Evolutionary conservation across 2,797 vertebrate species (phyloP).

Genomic region (Dryobates pubescens): DNA sequence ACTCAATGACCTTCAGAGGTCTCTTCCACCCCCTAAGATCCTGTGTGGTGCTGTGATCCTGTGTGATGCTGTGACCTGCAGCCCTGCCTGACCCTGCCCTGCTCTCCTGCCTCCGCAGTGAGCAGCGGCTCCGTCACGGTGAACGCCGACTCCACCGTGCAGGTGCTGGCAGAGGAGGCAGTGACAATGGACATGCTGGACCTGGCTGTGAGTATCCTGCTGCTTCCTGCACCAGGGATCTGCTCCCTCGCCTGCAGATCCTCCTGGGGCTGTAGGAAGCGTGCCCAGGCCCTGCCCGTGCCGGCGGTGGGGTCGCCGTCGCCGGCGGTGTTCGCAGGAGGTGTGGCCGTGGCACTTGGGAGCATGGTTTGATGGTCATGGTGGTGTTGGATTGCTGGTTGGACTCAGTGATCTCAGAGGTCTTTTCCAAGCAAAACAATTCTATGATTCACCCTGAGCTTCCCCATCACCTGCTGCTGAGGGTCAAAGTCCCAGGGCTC

Average conservation of each 20-base stretch:
- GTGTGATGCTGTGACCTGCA: not conserved
- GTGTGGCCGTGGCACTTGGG: too few species aligned
- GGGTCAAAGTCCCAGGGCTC: not conserved
- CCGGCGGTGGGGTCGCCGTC: not conserved
- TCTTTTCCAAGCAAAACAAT: too few species aligned
- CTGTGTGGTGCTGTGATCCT: too few species aligned
- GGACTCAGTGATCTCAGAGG: too few species aligned
- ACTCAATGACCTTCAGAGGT: too few species aligned
- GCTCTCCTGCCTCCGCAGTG: conserved; percentile 75
- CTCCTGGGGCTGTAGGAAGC: not conserved
- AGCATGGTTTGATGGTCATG: too few species aligned
- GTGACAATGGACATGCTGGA: conserved; percentile 90
- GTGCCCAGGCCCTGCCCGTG: too few species aligned
- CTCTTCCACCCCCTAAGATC: too few species aligned
- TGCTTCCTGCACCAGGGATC: rapidly evolving
- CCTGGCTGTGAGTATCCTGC: conserved; percentile 82
- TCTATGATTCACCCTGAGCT: not conserved
- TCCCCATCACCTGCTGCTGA: not conserved
- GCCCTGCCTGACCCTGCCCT: rapidly evolving
- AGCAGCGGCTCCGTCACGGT: conserved; percentile 94
- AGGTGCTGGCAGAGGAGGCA: conserved; percentile 91
- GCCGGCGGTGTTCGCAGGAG: too few species aligned
- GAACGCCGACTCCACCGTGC: conserved; percentile 91
- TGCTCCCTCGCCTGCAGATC: not conserved
- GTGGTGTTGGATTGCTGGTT: too few species aligned